phyloP scores from a whole-genome alignment of 2,888 invertebrate species.

The Morpho deidamia region DNA sequence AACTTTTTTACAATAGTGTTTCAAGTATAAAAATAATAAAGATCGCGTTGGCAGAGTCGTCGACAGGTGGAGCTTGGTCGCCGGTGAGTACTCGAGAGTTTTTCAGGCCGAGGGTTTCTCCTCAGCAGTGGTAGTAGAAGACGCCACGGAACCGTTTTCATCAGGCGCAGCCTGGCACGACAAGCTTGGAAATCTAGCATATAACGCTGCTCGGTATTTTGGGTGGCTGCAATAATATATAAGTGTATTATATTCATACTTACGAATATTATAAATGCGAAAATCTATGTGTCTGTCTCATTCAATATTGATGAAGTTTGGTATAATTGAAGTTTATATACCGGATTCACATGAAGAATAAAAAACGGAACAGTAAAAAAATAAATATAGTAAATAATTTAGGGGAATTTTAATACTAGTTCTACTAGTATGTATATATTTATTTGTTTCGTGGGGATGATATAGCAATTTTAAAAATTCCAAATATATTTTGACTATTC shows the following conservation, averaged over 20 bases:
- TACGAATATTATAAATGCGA: background rate
- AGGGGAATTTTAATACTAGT: too few relatives aligned
- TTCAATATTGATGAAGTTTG: background rate
- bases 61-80: slow-evolving; percentile 27
- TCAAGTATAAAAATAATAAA: slow-evolving; percentile 71
- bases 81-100: background rate
- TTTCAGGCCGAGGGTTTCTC: slow-evolving; percentile 82
- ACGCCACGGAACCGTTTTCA: slow-evolving; percentile 81
- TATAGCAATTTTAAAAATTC: too few relatives aligned
- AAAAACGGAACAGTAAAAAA: too few relatives aligned
- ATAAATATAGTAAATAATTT: too few relatives aligned
- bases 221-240: slow-evolving; percentile 80
- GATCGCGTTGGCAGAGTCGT: slow-evolving; percentile 61
- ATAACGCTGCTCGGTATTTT: slow-evolving; percentile 87
- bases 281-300: too few relatives aligned
- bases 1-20: slow-evolving; percentile 66
- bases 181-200: slow-evolving; percentile 87
- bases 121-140: slow-evolving; percentile 82
- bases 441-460: too few relatives aligned
- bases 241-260: too few relatives aligned
- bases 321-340: background rate
- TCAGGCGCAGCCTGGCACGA: slow-evolving; percentile 81
- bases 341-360: too few relatives aligned
- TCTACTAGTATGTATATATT: too few relatives aligned
- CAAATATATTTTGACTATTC: too few relatives aligned